Conservation (phyloP, 1,140 invertebrate genomes). For the Araneus ventricosus region DNA sequence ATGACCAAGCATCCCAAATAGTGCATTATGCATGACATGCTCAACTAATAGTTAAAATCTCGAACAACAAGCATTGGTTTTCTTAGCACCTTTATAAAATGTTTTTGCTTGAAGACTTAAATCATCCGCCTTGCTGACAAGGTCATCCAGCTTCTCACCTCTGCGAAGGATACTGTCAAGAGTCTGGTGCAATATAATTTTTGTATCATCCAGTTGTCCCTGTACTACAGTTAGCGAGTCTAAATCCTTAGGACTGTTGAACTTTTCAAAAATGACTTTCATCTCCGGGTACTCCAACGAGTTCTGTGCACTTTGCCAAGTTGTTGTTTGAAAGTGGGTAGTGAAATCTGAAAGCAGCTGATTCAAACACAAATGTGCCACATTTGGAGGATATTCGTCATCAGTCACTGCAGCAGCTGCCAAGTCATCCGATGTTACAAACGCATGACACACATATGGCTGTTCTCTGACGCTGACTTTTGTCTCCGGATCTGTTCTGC, state of each 20-base stretch:
- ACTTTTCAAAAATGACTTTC: slow-evolving; percentile 91
- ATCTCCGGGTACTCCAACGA: slow-evolving; percentile 81
- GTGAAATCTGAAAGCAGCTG: slow-evolving; percentile 97
- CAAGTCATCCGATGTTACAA: slow-evolving; percentile 93
- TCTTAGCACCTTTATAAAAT: slow-evolving; percentile 95
- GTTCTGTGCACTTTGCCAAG: slow-evolving; percentile 86
- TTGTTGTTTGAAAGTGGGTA: slow-evolving; percentile 84
- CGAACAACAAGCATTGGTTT: slow-evolving; percentile 77
- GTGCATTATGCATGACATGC: too few relatives aligned
- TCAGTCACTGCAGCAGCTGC: slow-evolving; percentile 97
- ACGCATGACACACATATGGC: slow-evolving; percentile 98
- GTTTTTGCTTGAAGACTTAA: slow-evolving; percentile 98
- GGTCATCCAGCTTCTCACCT: slow-evolving; percentile 98
- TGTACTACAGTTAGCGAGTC: slow-evolving; percentile 98
- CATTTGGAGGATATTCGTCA: slow-evolving; percentile 97
- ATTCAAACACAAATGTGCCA: slow-evolving; percentile 96
- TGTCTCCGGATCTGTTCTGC: slow-evolving; percentile 90
- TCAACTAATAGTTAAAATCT: slow-evolving; percentile 13
- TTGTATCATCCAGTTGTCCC: slow-evolving; percentile 98
- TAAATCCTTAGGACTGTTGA: slow-evolving; percentile 92
- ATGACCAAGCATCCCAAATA: too few relatives aligned
- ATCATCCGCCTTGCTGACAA: slow-evolving; percentile 97
- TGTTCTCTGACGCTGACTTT: slow-evolving; percentile 87
- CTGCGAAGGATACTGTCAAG: slow-evolving; percentile 96
- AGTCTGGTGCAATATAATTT: slow-evolving; percentile 99